phyloP scores from a whole-genome alignment of 2,113 vertebrate genomes.

The Dipodomys merriami region DNA sequence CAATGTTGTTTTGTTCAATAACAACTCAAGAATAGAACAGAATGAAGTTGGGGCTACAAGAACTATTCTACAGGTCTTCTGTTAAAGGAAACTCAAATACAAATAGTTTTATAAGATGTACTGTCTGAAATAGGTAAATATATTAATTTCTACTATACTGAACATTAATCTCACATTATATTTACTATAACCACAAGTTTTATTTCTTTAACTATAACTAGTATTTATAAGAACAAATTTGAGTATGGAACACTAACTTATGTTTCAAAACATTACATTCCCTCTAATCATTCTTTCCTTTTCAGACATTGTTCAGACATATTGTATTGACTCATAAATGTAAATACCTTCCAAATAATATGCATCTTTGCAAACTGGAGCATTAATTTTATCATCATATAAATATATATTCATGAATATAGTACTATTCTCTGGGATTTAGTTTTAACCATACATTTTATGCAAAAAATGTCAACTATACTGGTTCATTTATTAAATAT shows the following conservation, averaged over 20 bases:
- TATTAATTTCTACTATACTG: not conserved
- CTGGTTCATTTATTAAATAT: constrained; percentile 27
- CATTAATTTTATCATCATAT: not conserved
- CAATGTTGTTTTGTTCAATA: not conserved
- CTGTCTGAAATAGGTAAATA: not conserved
- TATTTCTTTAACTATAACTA: not conserved
- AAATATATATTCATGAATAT: not conserved
- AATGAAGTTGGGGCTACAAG: not conserved
- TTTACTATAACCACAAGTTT: not conserved
- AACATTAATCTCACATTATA: not conserved
- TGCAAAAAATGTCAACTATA: not conserved
- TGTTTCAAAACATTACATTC: not conserved
- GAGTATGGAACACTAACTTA: not conserved
- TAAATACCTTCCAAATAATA: not conserved
- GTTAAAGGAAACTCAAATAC: constrained; percentile 27
- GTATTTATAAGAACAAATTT: not conserved
- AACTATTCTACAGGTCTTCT: not conserved
- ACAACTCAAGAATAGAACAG: not conserved
- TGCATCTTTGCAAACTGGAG: constrained; percentile 14
- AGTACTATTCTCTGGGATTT: not conserved
- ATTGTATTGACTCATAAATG: not conserved
- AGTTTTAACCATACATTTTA: constrained; percentile 36
- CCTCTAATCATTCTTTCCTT: constrained; percentile 16
- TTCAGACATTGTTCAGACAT: not conserved
- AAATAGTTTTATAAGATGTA: not conserved